A percentile compares a stretch with the other conserved stretches of the same genome.
phyloP scores from a whole-genome alignment of 2,797 vertebrate genomes.

The Cottoperca gobio region DNA sequence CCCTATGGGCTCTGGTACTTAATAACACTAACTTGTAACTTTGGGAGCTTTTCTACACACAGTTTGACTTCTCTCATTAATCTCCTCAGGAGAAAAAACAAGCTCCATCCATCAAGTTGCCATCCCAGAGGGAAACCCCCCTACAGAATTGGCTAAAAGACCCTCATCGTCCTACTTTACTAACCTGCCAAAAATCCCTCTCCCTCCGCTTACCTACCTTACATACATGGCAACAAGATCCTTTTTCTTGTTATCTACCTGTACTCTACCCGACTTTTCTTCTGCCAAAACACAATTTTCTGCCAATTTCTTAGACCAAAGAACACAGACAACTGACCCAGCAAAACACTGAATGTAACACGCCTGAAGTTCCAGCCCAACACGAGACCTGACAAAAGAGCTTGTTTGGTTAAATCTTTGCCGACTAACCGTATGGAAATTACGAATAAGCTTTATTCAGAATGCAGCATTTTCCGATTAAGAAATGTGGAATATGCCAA shows the following conservation, averaged over 20 bases:
- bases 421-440: no score
- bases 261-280: conserved; percentile 5
- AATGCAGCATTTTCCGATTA: no score
- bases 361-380: not conserved
- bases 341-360: conserved; percentile 11
- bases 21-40: no score
- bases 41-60: no score
- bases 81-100: conserved; percentile 74
- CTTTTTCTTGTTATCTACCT: not conserved
- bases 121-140: conserved; percentile 57
- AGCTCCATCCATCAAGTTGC: conserved; percentile 73
- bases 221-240: conserved; percentile 4
- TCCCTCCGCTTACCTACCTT: not conserved
- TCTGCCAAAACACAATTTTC: conserved; percentile 9
- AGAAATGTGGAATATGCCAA: no score
- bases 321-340: not conserved
- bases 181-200: conserved; percentile 33
- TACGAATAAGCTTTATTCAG: no score
- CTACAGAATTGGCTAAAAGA: conserved; percentile 41
- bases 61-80: conserved; percentile 72
- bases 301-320: conserved; percentile 22
- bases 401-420: not conserved
- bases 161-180: conserved; percentile 23
- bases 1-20: no score
- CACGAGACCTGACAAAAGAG: conserved; percentile 8